Percentiles rank a stretch among this genome's conserved stretches.
Evolutionary conservation across 2,113 vertebrate species (phyloP).

Genomic region (Tachysurus fulvidraco): DNA sequence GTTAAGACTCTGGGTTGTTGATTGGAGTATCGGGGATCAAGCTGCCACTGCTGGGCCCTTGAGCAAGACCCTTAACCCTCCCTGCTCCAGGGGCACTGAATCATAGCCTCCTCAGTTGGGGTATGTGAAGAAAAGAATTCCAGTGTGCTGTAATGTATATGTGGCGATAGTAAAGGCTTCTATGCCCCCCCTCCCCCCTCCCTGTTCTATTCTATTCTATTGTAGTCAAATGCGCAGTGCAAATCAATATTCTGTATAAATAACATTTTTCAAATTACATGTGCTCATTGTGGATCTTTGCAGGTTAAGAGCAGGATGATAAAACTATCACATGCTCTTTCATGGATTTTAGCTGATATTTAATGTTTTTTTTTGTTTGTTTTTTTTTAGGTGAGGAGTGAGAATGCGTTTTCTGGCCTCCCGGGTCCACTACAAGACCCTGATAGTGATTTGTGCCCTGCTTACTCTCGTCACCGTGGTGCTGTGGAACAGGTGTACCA

Average conservation of each 20-base stretch:
- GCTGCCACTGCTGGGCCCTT: no score
- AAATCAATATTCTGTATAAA: neutral
- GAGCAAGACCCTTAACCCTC: no score
- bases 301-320: neutral
- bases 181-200: no score
- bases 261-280: neutral
- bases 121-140: no score
- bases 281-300: neutral
- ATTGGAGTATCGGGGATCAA: no score
- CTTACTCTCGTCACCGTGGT: constrained; percentile 89
- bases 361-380: constrained; percentile 3
- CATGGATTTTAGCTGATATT: neutral
- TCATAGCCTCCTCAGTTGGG: no score
- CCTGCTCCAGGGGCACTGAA: no score
- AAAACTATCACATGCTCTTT: neutral
- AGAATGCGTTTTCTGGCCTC: constrained; percentile 98
- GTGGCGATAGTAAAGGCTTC: no score
- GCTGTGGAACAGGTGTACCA: constrained; percentile 93
- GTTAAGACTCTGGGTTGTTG: no score
- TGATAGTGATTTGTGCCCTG: constrained; percentile 89
- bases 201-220: no score
- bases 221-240: neutral
- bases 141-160: no score
- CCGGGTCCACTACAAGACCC: constrained; percentile 95
- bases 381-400: constrained; percentile 77